Conservation (phyloP, 1,140 invertebrate species). For the Sycobia sp. region DNA sequence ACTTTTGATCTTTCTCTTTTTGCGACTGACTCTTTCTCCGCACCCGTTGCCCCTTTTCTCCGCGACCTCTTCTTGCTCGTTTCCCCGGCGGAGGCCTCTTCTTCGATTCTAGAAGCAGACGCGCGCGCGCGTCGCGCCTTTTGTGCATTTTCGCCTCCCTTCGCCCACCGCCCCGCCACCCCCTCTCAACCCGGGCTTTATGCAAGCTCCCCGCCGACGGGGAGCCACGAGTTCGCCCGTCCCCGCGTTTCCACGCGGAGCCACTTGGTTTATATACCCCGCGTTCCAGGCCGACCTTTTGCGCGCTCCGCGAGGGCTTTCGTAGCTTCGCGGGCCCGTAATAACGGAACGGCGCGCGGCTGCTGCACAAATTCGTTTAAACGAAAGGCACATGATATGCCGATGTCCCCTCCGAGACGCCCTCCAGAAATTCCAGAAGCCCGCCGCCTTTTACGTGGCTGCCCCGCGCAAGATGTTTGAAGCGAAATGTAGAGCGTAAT, state of each 20-base stretch:
- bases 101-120: background rate
- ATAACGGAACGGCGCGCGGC: background rate
- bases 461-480: conserved; percentile 3
- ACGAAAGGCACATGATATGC: no score
- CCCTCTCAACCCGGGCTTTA: no score
- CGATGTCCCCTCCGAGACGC: no score
- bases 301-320: no score
- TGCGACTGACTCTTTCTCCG: no score
- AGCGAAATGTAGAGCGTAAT: conserved; percentile 4
- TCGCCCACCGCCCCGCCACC: no score
- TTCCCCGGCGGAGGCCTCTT: background rate
- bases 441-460: background rate
- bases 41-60: background rate
- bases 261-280: background rate
- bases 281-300: no score
- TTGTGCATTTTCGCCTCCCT: no score
- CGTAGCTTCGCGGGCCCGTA: background rate
- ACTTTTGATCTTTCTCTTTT: conserved; percentile 25
- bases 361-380: conserved; percentile 9
- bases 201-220: no score
- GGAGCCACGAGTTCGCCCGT: no score
- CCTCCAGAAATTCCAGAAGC: no score
- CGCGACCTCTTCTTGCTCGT: background rate
- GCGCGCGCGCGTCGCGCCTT: no score
- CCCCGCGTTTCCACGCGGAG: background rate